Conservation (phyloP, 1,140 invertebrate species). For the Panulirus ornatus region DNA sequence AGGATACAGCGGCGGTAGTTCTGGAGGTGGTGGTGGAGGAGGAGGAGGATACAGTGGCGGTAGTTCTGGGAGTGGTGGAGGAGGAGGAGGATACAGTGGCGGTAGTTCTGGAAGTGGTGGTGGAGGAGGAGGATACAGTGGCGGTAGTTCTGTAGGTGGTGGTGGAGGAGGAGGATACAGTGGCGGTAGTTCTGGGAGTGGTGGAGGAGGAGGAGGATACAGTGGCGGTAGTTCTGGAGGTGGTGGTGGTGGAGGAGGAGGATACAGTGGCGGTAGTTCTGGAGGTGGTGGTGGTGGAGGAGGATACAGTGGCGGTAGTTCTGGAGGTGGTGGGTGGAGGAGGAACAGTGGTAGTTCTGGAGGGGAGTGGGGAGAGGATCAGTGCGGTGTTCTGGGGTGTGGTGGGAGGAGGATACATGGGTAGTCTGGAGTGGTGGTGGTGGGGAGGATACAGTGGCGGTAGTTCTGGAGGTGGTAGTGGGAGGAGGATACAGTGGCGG, state of each 20-base stretch:
- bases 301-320: not conserved
- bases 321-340: not conserved
- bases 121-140: conserved; percentile 29
- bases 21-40: conserved; percentile 13
- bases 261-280: too few species aligned
- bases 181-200: conserved; percentile 15
- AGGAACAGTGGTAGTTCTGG: not conserved
- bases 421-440: not conserved
- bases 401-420: not conserved
- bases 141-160: conserved; percentile 33
- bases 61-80: conserved; percentile 30
- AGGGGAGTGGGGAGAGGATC: not conserved
- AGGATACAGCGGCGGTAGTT: not conserved
- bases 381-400: not conserved
- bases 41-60: not conserved
- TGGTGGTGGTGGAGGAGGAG: conserved; percentile 8
- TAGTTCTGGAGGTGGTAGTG: not conserved
- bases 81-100: conserved; percentile 24
- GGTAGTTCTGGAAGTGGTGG: not conserved
- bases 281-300: conserved; percentile 16
- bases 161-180: conserved; percentile 6
- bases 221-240: not conserved
- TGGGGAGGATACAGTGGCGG: not conserved
- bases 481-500: conserved; percentile 8
- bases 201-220: conserved; percentile 2